These are phyloP conservation scores for Baronia brevicornis DNA, from an alignment of 2,888 invertebrate species.

Conservation along the genomic window DNA sequence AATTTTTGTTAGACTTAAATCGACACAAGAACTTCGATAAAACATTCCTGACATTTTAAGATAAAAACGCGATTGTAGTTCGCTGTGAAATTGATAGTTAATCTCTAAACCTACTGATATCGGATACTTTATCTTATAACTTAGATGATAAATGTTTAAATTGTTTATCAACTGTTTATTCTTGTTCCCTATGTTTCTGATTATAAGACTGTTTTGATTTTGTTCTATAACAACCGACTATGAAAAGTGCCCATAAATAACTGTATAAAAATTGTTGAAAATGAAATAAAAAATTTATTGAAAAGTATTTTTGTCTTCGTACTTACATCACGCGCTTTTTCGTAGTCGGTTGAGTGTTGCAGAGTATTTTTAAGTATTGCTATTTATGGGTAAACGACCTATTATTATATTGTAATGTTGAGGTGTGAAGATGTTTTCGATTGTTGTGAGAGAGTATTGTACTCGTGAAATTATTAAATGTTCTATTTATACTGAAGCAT, in stretches of 20 bases:
- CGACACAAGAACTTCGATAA: constrained; percentile 5
- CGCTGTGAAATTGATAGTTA: not conserved
- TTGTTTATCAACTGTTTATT: constrained; percentile 14
- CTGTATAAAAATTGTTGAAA: too few species aligned
- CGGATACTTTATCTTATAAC: constrained; percentile 29
- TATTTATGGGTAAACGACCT: constrained; percentile 37
- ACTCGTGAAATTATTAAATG: constrained; percentile 50
- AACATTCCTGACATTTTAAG: constrained; percentile 24
- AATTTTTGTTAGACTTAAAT: constrained; percentile 15
- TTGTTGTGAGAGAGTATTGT: constrained; percentile 51
- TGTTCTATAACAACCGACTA: constrained; percentile 20
- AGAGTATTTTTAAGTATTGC: constrained; percentile 37
- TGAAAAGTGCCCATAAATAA: too few species aligned
- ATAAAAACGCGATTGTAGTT: constrained; percentile 6
- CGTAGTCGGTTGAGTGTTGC: constrained; percentile 30
- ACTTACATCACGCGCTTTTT: too few species aligned
- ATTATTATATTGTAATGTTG: constrained; percentile 32
- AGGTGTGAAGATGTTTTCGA: constrained; percentile 29
- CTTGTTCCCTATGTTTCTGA: constrained; percentile 22
- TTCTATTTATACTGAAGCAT: constrained; percentile 69
- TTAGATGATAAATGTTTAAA: constrained; percentile 16
- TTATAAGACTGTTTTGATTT: constrained; percentile 56
- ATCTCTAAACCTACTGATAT: constrained; percentile 35
- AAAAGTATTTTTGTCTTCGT: too few species aligned
- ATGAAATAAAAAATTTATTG: too few species aligned